Evolutionary conservation across 2,888 invertebrate species (phyloP).

Genomic region (Sphaerophoria rueppellii): DNA sequence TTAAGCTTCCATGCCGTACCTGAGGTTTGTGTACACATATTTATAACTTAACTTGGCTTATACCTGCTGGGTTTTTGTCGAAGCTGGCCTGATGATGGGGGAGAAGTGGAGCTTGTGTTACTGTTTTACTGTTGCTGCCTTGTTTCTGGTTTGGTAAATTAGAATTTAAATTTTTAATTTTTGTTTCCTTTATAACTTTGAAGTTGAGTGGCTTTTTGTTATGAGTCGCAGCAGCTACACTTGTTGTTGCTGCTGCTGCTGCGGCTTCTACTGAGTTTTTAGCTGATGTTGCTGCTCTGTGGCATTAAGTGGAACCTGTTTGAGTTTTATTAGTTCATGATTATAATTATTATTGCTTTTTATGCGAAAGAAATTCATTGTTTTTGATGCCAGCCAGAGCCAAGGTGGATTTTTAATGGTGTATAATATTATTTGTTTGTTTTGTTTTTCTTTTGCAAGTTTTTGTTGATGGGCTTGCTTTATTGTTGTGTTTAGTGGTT

Average conservation of each 20-base stretch:
- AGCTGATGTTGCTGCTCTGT: constrained; percentile 21
- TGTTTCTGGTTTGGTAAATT: constrained; percentile 45
- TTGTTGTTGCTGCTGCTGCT: constrained; percentile 9
- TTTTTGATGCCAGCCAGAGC: background rate
- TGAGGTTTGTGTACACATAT: background rate
- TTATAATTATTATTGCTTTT: constrained; percentile 35
- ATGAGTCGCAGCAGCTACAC: background rate
- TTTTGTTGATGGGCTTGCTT: constrained; percentile 3
- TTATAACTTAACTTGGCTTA: constrained; percentile 25
- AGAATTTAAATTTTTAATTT: constrained; percentile 43
- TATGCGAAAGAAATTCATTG: constrained; percentile 37
- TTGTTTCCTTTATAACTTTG: constrained; percentile 28
- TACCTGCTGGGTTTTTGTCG: constrained; percentile 6
- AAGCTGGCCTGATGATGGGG: background rate
- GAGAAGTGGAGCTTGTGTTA: constrained; percentile 1
- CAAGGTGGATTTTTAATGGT: constrained; percentile 39
- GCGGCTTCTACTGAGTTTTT: background rate
- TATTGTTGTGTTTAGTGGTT: background rate
- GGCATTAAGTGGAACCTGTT: constrained; percentile 33
- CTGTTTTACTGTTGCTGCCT: constrained; percentile 10
- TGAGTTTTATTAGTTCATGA: constrained; percentile 46
- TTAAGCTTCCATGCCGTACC: constrained; percentile 19
- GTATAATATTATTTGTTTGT: background rate
- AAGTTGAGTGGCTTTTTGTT: constrained; percentile 36
- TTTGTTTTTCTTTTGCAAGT: background rate